Evolutionary conservation across 2,113 vertebrate species (phyloP).

Genomic region (Equus quagga): DNA sequence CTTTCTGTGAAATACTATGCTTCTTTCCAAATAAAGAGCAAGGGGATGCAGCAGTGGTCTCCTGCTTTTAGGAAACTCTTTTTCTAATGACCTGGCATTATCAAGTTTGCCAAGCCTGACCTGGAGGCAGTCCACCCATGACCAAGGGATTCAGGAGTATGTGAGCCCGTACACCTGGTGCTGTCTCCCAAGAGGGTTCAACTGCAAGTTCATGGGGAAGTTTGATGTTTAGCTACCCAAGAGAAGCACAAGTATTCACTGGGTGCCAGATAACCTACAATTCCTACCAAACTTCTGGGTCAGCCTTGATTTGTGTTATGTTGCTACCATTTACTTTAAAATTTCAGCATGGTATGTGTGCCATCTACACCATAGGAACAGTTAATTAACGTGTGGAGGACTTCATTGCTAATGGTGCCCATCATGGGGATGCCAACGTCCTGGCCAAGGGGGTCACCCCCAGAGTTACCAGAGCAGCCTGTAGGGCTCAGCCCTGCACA

Average conservation of each 20-base stretch:
- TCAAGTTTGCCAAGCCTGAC: background rate
- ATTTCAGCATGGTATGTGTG: background rate
- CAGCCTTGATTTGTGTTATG: slow-evolving; percentile 23
- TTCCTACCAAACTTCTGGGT: background rate
- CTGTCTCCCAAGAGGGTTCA: background rate
- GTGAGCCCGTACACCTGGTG: background rate
- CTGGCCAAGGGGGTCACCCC: background rate
- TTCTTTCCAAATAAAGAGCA: slow-evolving; percentile 17
- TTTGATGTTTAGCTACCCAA: background rate
- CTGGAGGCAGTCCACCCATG: background rate
- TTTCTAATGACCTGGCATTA: background rate
- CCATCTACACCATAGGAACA: background rate
- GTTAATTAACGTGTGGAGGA: background rate
- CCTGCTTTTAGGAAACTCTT: background rate
- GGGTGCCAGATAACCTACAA: background rate
- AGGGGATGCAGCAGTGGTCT: background rate
- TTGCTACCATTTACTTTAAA: slow-evolving; percentile 25
- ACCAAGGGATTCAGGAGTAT: background rate
- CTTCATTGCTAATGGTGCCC: background rate
- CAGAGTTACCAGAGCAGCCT: background rate
- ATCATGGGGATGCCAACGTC: background rate
- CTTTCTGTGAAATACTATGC: slow-evolving; percentile 8
- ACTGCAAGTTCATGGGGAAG: background rate
- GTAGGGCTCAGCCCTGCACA: background rate
- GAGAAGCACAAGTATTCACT: background rate